Evolutionary conservation across 2,113 vertebrate genomes (phyloP).

Genomic region (Campylorhamphus procurvoides): DNA sequence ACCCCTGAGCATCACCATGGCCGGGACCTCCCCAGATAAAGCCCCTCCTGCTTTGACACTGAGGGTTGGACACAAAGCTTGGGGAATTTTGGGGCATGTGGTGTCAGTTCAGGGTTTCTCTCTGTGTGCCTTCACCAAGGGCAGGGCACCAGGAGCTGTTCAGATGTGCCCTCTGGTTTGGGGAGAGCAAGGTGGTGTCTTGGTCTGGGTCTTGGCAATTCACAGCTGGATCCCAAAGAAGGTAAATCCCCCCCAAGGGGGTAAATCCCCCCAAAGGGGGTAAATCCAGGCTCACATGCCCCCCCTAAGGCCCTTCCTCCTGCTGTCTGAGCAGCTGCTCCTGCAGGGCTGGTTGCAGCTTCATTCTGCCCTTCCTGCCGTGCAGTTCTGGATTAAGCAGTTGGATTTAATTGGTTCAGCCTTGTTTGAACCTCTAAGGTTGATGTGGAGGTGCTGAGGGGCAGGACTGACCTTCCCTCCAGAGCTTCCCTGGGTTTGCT

Average conservation of each 20-base stretch:
- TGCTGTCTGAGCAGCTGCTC: neutral
- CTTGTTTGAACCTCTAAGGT: fast-evolving
- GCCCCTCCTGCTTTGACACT: neutral
- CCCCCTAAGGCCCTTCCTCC: neutral
- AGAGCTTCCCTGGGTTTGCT: neutral
- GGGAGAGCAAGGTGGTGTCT: neutral
- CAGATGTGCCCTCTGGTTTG: neutral
- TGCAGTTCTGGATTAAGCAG: neutral
- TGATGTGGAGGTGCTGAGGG: neutral
- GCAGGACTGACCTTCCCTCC: neutral
- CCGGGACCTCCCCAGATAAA: neutral
- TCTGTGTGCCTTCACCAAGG: neutral
- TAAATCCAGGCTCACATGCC: neutral
- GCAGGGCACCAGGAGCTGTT: neutral
- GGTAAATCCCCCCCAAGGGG: too few species aligned
- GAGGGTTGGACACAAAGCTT: neutral
- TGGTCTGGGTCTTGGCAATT: fast-evolving
- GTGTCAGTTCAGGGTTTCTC: neutral
- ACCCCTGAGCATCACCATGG: fast-evolving
- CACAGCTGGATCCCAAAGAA: neutral
- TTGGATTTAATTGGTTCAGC: neutral
- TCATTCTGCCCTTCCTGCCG: neutral
- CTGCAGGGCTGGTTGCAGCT: neutral
- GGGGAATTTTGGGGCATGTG: neutral
- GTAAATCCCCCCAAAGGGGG: too few species aligned